Evolutionary conservation across 2,888 invertebrate species (phyloP).

Genomic region (Hypselothyrea guttata): DNA sequence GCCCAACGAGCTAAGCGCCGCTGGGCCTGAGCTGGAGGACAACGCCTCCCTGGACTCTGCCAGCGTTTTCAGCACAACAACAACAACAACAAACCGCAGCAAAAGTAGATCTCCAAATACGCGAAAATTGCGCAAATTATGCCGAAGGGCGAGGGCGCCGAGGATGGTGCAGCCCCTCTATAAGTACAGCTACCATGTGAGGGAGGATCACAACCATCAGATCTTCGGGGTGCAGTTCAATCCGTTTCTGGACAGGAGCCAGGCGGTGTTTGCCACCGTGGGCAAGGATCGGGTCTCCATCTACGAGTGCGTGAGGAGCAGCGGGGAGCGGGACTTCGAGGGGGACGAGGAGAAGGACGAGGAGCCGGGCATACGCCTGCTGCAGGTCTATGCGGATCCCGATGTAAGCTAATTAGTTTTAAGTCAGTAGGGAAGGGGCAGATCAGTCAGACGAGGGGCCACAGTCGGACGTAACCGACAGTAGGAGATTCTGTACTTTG

Average conservation of each 20-base stretch:
- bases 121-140: constrained; percentile 84
- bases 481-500: no score
- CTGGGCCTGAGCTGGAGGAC: constrained; percentile 45
- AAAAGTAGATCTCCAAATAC: constrained; percentile 92
- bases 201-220: constrained; percentile 96
- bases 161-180: constrained; percentile 88
- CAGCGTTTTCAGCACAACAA: constrained; percentile 91
- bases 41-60: constrained; percentile 84
- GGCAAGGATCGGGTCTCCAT: constrained; percentile 96
- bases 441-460: no score
- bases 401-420: constrained; percentile 85
- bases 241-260: constrained; percentile 90
- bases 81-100: constrained; percentile 89
- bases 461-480: no score
- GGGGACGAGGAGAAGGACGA: constrained; percentile 81
- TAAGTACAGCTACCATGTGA: constrained; percentile 88
- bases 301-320: constrained; percentile 89
- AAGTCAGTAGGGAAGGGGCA: no score
- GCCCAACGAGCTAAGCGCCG: background rate
- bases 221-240: constrained; percentile 97
- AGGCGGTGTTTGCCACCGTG: constrained; percentile 96
- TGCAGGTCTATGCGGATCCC: constrained; percentile 96
- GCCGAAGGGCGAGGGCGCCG: constrained; percentile 84
- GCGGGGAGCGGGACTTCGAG: constrained; percentile 82
- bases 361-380: constrained; percentile 89